A percentile compares a stretch with the other conserved stretches of the same genome.
Conservation (phyloP, 2,797 vertebrate species). For the Tapera naevia region DNA sequence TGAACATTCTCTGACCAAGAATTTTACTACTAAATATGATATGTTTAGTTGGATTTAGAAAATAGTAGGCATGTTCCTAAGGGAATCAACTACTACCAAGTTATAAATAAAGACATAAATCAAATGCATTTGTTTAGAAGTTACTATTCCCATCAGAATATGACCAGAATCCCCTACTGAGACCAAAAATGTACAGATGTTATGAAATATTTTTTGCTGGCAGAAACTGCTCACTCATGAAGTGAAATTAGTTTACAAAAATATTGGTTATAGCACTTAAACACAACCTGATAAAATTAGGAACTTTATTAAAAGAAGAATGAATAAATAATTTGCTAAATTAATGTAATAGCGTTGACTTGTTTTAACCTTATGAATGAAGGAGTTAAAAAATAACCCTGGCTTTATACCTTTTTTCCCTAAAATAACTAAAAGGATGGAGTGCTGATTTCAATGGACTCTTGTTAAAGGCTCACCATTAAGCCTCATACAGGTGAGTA, state of each 20-base stretch:
- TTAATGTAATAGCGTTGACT: not conserved
- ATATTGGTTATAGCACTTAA: not conserved
- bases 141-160: not conserved
- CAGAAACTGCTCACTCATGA: not conserved
- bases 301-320: not conserved
- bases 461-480: not conserved
- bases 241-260: not conserved
- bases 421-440: too few relatives aligned
- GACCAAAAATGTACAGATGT: not conserved
- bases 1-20: not conserved
- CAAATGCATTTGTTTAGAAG: not conserved
- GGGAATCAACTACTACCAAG: not conserved
- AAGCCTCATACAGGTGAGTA: not conserved
- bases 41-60: not conserved
- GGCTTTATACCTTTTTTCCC: not conserved
- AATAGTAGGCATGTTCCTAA: not conserved
- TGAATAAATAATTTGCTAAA: not conserved
- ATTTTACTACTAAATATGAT: not conserved
- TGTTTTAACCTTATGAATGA: not conserved
- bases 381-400: not conserved
- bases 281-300: not conserved
- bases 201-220: not conserved
- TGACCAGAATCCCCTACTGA: not conserved
- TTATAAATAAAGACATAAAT: not conserved
- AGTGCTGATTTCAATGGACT: not conserved